Percentiles rank a stretch among this genome's conserved stretches.
Conservation (phyloP, 2,888 invertebrate species). For the Drosophila neutralis region DNA sequence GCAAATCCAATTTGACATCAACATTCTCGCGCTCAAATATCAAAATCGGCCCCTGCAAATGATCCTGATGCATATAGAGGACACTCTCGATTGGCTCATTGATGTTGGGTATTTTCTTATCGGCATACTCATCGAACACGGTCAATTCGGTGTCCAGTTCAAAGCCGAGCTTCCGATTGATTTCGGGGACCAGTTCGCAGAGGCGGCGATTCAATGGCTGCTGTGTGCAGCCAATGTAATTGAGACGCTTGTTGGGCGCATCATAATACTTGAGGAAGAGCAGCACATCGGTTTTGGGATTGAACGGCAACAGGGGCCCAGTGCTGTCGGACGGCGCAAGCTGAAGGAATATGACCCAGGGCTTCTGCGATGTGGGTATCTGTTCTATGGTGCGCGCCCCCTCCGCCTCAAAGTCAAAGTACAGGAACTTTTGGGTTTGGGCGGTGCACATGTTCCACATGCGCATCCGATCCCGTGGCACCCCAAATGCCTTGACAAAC, state of each 20-base stretch:
- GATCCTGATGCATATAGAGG: constrained; percentile 85
- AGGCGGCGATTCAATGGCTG: constrained; percentile 94
- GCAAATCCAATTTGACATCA: constrained; percentile 92
- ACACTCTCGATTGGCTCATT: constrained; percentile 94
- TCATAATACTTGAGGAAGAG: constrained; percentile 90
- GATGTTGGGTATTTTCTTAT: constrained; percentile 81
- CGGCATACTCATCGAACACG: constrained; percentile 91
- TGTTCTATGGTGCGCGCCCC: constrained; percentile 86
- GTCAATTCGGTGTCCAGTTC: constrained; percentile 93
- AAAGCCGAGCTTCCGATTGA: constrained; percentile 95
- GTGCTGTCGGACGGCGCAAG: constrained; percentile 92
- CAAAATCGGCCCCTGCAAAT: constrained; percentile 98
- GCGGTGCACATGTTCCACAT: constrained; percentile 94
- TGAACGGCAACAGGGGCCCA: constrained; percentile 92
- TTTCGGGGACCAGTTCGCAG: constrained; percentile 92
- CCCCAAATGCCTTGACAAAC: constrained; percentile 95
- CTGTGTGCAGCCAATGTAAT: constrained; percentile 97
- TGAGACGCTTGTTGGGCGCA: constrained; percentile 95
- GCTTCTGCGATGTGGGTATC: constrained; percentile 89
- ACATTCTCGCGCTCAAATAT: constrained; percentile 97
- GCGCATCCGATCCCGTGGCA: constrained; percentile 93
- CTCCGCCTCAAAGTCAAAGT: constrained; percentile 93
- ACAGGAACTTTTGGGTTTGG: constrained; percentile 90
- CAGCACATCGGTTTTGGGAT: constrained; percentile 92
- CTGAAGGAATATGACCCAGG: constrained; percentile 95